Conservation (phyloP, 2,113 vertebrate species). For the Gnathonemus longibarbis region DNA sequence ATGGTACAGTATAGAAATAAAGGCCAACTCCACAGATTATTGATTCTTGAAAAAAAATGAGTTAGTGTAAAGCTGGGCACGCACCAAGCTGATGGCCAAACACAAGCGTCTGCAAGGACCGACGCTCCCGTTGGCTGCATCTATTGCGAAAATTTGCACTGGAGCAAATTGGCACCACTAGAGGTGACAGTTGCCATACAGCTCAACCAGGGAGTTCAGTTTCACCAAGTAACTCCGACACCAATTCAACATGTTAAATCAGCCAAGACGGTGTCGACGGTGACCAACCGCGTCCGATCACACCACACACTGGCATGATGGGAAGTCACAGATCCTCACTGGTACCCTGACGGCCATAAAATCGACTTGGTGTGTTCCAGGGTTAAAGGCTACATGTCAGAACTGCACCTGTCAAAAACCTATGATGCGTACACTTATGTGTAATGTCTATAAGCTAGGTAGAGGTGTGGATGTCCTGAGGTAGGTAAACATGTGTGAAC, state of each 20-base stretch:
- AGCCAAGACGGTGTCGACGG: background rate
- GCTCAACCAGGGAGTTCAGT: background rate
- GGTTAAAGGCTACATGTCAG: background rate
- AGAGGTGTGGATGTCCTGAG: background rate
- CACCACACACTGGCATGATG: background rate
- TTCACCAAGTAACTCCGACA: background rate
- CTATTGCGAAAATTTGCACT: background rate
- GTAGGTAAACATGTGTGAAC: background rate
- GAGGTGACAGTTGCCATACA: background rate
- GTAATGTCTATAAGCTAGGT: background rate
- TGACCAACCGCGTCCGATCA: background rate
- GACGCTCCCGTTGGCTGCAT: background rate
- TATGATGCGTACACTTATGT: background rate
- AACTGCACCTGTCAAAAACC: background rate
- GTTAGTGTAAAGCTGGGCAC: background rate
- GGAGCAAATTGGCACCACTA: background rate
- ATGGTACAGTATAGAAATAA: background rate
- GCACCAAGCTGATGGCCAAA: background rate
- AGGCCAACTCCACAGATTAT: background rate
- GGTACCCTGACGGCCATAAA: background rate
- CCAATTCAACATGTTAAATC: background rate
- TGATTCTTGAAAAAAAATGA: background rate
- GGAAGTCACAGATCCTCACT: background rate
- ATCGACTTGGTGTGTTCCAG: background rate
- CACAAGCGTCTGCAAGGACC: background rate